Evolutionary conservation across 2,888 invertebrate genomes (phyloP), one percentile per base, ranked within the genome.

Genomic region (Campoplex nolae): DNA sequence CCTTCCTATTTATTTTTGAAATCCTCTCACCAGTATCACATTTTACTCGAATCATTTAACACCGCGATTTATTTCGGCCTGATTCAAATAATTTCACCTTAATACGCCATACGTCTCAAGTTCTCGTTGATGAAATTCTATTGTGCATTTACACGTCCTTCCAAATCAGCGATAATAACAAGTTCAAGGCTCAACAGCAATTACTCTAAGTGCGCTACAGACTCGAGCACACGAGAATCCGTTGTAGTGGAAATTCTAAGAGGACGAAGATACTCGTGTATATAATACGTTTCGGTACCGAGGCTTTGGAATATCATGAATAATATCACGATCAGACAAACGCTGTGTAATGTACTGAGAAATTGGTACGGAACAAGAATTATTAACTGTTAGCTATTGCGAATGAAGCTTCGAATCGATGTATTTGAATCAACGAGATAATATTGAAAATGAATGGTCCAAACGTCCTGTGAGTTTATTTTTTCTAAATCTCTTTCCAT

Each of bases 131-230:
- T 70, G 54, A 32, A 35, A 67, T 32, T 32, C 65, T 32, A 62
- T 38, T 48, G 58, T 62, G 76, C 62, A 70, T 78, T 75, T 70
- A 81, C 58, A 65, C 75, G 54, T 84, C 65, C 54, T 79, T 56
- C 62, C 42, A 56, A 54, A 23, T 42, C 35, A 75, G 77, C 80
- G 80, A 85, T 86, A 86, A 88, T 88, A 88, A 82, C 58, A 86
- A 71, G 89, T 88, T 88, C 89, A 89, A 90, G 91, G 89, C 81
- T 90, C 86, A 88, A 84, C 81, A 83, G 86, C 89, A 90, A 92
- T 92, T 91, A 91, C 87, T 78, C 18, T 48, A 75, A 87, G 84
- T 87, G 84, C 78, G 80, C 78, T 70, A 38, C 75, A 75, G 28
- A 28, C 71, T 56, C 9, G 45, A 48, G 65, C 56, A 79, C 80